Evolutionary conservation across 1,140 invertebrate genomes (phyloP), one percentile per base, ranked within the genome.

Genomic region (Ips nitidus): DNA sequence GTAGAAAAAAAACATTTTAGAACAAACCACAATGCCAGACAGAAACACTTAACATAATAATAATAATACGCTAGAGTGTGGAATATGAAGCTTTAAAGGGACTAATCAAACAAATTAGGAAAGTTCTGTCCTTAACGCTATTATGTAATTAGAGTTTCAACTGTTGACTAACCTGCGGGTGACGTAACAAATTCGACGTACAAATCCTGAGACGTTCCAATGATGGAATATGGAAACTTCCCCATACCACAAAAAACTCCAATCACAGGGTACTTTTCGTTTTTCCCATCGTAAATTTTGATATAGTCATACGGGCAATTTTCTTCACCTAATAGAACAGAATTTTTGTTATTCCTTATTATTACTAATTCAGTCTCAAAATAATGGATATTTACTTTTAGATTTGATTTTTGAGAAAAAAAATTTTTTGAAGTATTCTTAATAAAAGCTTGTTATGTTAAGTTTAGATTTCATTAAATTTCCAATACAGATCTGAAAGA

Each of bases 171-270:
- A 88, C 87, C 89, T 69, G 94, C 94, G 43, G 91, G 88, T 2
- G 94, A 95, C 6, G 91, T 94, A 37, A 95, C 89, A 78, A 96
- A 97, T 79, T 95, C 94, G 2, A 97, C 92, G 76, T 94, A 93
- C 60, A 97, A 84, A 75, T 95, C 92, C 71, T 92, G 89, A 38
- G 93, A 93, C 8, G 93, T 95, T 3, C 94, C 94, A 73, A 95
- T 95, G 74, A 97, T 95, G 70, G 94, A 95, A 81, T 94, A 95
- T 0, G 94, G 94, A 75, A 96, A 95, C 79, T 95, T 94, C 41
- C 94, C 94, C 88, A 95, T 92, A 3, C 94, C 94, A 76, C 94
- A 96, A 76, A 97, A 95, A 2, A 92, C 94, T 41, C 94, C 94
- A 71, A 97, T 96, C 7, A 94, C 87, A 1, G 91, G 89, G 47